Percentiles rank a stretch among this genome's conserved stretches.
These are phyloP conservation scores for Melolontha melolontha DNA, from an alignment of 2,888 invertebrate genomes.

Conservation along the genomic window DNA sequence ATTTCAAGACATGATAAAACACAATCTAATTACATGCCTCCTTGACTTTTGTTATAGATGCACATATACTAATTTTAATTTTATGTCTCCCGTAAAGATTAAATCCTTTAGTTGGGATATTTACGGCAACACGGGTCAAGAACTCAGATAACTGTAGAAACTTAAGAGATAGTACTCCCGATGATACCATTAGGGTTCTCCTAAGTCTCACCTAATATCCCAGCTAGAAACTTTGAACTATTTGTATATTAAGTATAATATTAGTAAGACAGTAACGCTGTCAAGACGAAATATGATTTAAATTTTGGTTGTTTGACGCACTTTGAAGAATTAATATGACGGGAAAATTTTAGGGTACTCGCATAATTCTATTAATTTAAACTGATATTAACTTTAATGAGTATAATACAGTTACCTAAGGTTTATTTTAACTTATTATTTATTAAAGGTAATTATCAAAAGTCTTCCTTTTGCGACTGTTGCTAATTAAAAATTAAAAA, in stretches of 20 bases:
- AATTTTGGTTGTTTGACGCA: conserved; percentile 3
- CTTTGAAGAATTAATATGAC: background rate
- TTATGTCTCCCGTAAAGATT: conserved; percentile 6
- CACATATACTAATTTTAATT: conserved; percentile 20
- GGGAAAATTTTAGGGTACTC: background rate
- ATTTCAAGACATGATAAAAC: too few relatives aligned
- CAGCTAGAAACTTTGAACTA: conserved; percentile 20
- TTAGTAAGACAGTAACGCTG: conserved; percentile 15
- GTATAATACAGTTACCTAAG: too few relatives aligned
- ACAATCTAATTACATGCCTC: conserved; percentile 18
- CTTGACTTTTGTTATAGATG: conserved; percentile 3
- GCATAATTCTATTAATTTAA: too few relatives aligned
- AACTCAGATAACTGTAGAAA: conserved; percentile 20
- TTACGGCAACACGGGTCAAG: conserved; percentile 25
- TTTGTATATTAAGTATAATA: conserved; percentile 19
- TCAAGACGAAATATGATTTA: conserved; percentile 18
- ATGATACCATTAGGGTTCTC: conserved; percentile 25
- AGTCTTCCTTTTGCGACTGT: too few relatives aligned
- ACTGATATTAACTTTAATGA: too few relatives aligned
- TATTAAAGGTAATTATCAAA: too few relatives aligned
- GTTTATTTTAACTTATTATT: too few relatives aligned
- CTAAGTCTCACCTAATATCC: conserved; percentile 32
- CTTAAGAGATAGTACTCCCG: conserved; percentile 22
- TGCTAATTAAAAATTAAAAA: too few relatives aligned
- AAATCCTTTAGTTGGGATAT: conserved; percentile 20